A percentile compares a stretch with the other conserved stretches of the same genome.
phyloP scores from a whole-genome alignment of 2,797 vertebrate genomes.

The Ptychobarbus kaznakovi region DNA sequence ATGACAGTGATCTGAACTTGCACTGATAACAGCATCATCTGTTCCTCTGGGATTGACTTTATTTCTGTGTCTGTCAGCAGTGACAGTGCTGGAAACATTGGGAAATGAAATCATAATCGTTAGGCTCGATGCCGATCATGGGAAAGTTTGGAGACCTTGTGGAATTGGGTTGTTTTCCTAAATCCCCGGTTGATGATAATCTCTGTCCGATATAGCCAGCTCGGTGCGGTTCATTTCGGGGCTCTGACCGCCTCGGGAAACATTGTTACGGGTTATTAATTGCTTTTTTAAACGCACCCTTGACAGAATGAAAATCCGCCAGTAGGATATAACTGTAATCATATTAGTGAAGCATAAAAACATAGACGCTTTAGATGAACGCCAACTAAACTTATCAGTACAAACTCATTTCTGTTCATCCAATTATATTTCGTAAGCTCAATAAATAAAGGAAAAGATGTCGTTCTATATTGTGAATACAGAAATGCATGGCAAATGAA shows the following conservation, averaged over 20 bases:
- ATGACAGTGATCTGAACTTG: constrained; percentile 17
- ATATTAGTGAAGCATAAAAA: not conserved
- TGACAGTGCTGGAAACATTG: constrained; percentile 54
- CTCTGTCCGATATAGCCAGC: constrained; percentile 13
- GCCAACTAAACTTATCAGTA: not conserved
- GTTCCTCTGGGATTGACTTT: constrained; percentile 54
- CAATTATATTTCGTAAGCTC: not conserved
- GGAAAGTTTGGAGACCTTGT: constrained; percentile 59
- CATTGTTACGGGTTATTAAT: constrained; percentile 36
- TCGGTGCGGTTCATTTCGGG: constrained; percentile 2
- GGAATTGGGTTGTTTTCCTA: constrained; percentile 42
- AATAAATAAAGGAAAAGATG: no score
- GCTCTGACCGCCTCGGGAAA: constrained; percentile 33
- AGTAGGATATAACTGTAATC: not conserved
- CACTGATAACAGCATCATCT: constrained; percentile 44
- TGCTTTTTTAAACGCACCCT: constrained; percentile 4
- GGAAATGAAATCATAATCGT: constrained; percentile 55
- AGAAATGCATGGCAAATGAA: not conserved
- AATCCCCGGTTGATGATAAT: constrained; percentile 34
- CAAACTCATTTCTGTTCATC: not conserved
- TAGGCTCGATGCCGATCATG: constrained; percentile 54
- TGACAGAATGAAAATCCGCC: constrained; percentile 8
- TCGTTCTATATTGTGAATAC: not conserved
- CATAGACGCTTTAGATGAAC: not conserved
- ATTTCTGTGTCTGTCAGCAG: constrained; percentile 49